phyloP scores from a whole-genome alignment of 2,888 invertebrate species.

The Stomorhina lunata region DNA sequence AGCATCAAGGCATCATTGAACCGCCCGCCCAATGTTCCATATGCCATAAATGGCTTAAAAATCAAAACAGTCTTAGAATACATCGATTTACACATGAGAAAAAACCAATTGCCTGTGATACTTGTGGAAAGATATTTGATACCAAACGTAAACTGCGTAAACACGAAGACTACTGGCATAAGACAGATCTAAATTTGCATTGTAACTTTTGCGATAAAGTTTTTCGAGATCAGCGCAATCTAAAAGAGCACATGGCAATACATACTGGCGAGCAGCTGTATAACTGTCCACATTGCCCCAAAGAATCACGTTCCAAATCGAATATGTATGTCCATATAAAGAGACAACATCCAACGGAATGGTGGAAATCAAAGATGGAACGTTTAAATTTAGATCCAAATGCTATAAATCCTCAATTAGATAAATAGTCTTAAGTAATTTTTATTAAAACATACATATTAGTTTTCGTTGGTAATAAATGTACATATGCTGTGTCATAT shows the following conservation, averaged over 20 bases:
- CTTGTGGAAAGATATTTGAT: slow-evolving; percentile 68
- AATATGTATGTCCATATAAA: slow-evolving; percentile 77
- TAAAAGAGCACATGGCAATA: slow-evolving; percentile 75
- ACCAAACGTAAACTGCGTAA: slow-evolving; percentile 72
- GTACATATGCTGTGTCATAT: no score
- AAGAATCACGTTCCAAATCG: slow-evolving; percentile 75
- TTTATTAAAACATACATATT: background rate
- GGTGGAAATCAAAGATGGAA: slow-evolving; percentile 73
- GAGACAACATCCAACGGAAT: slow-evolving; percentile 74
- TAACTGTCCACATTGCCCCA: slow-evolving; percentile 75
- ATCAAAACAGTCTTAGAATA: slow-evolving; percentile 71
- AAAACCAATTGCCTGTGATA: slow-evolving; percentile 62
- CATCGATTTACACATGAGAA: slow-evolving; percentile 66
- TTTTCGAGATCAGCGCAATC: slow-evolving; percentile 73
- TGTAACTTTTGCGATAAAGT: slow-evolving; percentile 75
- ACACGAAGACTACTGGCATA: slow-evolving; percentile 74
- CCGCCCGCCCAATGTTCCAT: slow-evolving; percentile 73
- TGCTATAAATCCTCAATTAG: background rate
- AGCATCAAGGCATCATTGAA: slow-evolving; percentile 75
- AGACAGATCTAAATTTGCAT: slow-evolving; percentile 71
- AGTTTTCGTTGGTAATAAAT: background rate
- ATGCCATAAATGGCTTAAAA: slow-evolving; percentile 75
- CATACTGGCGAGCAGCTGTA: slow-evolving; percentile 75
- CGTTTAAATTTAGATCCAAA: slow-evolving; percentile 62
- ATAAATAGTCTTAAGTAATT: slow-evolving; percentile 6